Conservation (phyloP, 2,113 vertebrate genomes). For the Glaucomys volans region DNA sequence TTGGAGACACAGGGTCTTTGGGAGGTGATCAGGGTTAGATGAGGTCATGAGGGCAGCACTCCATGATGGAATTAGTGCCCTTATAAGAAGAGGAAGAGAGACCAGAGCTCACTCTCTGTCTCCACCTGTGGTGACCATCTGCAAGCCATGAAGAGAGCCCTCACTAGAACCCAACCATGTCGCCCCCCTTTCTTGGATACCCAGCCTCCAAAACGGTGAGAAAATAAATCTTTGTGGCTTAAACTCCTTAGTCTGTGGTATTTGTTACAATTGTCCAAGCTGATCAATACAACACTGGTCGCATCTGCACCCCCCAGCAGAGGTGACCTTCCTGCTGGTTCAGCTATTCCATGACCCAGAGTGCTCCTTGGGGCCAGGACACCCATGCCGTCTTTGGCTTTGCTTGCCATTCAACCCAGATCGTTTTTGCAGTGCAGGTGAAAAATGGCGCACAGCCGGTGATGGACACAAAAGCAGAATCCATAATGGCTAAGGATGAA, state of each 20-base stretch:
- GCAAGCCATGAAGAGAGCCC: neutral
- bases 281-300: neutral
- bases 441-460: slow-evolving; percentile 92
- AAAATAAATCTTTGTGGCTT: neutral
- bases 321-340: slow-evolving; percentile 85
- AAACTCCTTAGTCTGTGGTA: neutral
- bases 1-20: neutral
- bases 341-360: slow-evolving; percentile 85
- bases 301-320: slow-evolving; percentile 88
- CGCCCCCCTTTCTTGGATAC: neutral
- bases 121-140: neutral
- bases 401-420: slow-evolving; percentile 91
- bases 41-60: neutral
- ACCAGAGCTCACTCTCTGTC: neutral
- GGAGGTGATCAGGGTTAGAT: neutral
- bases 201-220: neutral
- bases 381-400: slow-evolving; percentile 84
- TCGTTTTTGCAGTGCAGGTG: slow-evolving; percentile 88
- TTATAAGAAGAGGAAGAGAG: neutral
- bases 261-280: neutral
- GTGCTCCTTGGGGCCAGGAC: slow-evolving; percentile 86
- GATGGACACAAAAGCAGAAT: slow-evolving; percentile 88
- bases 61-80: neutral
- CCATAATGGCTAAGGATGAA: slow-evolving; percentile 88
- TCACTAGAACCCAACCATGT: neutral